Conservation (phyloP, 1,140 invertebrate species). For the Drosophila elegans region DNA sequence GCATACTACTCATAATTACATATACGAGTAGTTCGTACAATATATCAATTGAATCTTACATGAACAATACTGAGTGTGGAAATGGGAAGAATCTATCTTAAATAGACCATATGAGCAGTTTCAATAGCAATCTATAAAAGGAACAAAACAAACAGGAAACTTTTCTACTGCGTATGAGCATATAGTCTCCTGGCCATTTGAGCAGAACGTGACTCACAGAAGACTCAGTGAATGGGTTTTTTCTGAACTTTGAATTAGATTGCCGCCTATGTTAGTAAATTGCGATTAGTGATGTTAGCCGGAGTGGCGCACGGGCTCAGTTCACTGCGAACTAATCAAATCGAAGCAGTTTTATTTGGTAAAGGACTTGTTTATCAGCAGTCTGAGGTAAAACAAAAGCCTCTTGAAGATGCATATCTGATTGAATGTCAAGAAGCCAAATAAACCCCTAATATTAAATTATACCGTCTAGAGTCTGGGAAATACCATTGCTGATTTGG, state of each 20-base stretch:
- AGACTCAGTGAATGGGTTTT: not conserved
- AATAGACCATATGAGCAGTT: not conserved
- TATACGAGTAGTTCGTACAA: not conserved
- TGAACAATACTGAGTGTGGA: not conserved
- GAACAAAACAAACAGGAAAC: not conserved
- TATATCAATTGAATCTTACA: conserved; percentile 6
- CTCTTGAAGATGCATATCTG: conserved; percentile 24
- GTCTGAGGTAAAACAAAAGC: conserved; percentile 9
- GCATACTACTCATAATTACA: conserved; percentile 9
- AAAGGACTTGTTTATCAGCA: conserved; percentile 1
- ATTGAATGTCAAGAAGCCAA: conserved; percentile 14
- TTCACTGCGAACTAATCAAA: conserved; percentile 1
- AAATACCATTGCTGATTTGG: conserved; percentile 33
- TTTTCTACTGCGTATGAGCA: conserved; percentile 8
- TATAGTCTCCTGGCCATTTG: not conserved
- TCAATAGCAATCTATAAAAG: not conserved
- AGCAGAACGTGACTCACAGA: conserved; percentile 9
- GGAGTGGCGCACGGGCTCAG: too few species aligned
- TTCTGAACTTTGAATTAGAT: conserved; percentile 11
- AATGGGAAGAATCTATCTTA: not conserved
- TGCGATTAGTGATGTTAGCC: not conserved
- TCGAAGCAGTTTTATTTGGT: not conserved
- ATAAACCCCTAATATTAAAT: conserved; percentile 14
- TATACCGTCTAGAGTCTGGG: conserved; percentile 14
- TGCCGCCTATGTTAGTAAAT: conserved; percentile 5